Evolutionary conservation across 1,140 invertebrate species (phyloP).

Genomic region (Ceratoteleas bidentatus): DNA sequence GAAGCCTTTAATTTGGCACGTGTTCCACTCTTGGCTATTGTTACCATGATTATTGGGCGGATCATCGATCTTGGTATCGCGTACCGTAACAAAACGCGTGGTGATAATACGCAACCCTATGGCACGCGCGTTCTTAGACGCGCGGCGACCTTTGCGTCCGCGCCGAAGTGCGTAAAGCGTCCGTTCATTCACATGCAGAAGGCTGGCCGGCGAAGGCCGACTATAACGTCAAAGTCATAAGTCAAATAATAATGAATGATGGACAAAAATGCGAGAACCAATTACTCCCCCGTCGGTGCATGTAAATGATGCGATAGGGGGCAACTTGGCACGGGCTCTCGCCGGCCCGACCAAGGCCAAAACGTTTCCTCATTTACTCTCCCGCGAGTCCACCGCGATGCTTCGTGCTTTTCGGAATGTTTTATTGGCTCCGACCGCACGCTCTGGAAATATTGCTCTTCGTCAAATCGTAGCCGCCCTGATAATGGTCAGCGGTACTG

Average conservation of each 20-base stretch:
- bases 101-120: constrained; percentile 56
- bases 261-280: constrained; percentile 43
- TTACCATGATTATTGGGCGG: constrained; percentile 76
- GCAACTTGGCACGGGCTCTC: constrained; percentile 14
- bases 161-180: constrained; percentile 26
- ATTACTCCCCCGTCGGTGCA: constrained; percentile 45
- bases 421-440: too few relatives aligned
- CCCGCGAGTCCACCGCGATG: too few relatives aligned
- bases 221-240: constrained; percentile 41
- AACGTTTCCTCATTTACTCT: too few relatives aligned
- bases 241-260: constrained; percentile 60
- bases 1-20: constrained; percentile 79
- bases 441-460: too few relatives aligned
- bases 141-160: constrained; percentile 39
- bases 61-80: constrained; percentile 61
- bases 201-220: constrained; percentile 33
- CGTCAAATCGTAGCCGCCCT: too few relatives aligned
- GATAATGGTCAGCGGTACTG: too few relatives aligned
- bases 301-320: constrained; percentile 25
- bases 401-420: too few relatives aligned
- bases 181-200: constrained; percentile 42
- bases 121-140: constrained; percentile 56
- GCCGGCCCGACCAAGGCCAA: too few relatives aligned
- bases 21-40: constrained; percentile 77
- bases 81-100: constrained; percentile 54